Evolutionary conservation across 2,113 vertebrate genomes (phyloP).

Genomic region (Gobiocypris rarus): DNA sequence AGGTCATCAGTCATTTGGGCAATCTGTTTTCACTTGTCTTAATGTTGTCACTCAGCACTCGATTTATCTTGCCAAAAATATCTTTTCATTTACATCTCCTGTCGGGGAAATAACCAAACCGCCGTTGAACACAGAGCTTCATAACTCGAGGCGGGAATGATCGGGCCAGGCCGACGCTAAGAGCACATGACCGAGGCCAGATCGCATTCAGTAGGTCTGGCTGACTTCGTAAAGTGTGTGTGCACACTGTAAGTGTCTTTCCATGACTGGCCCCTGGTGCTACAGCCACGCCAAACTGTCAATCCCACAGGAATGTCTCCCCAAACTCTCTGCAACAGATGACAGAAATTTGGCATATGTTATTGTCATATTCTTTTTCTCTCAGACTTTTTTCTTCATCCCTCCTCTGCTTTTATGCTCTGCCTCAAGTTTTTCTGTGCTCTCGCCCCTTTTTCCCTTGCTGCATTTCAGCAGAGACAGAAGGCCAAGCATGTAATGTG

Average conservation of each 20-base stretch:
- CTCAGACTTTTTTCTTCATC: slow-evolving; percentile 44
- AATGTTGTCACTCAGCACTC: slow-evolving; percentile 47
- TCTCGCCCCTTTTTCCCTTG: slow-evolving; percentile 11
- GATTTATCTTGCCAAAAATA: slow-evolving; percentile 44
- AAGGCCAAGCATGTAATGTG: slow-evolving; percentile 56
- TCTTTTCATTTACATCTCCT: slow-evolving; percentile 32
- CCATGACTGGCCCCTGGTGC: slow-evolving; percentile 52
- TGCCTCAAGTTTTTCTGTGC: slow-evolving; percentile 18
- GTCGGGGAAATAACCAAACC: slow-evolving; percentile 19
- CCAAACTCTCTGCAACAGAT: slow-evolving; percentile 60
- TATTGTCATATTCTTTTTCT: slow-evolving; percentile 47
- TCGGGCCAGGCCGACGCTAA: slow-evolving; percentile 29
- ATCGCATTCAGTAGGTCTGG: slow-evolving; percentile 53
- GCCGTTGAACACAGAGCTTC: slow-evolving; percentile 9
- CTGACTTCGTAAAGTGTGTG: slow-evolving; percentile 57
- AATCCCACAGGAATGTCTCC: slow-evolving; percentile 62
- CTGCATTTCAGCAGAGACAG: slow-evolving; percentile 50
- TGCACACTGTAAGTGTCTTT: slow-evolving; percentile 56
- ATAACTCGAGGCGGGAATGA: slow-evolving; percentile 30
- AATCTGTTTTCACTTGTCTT: slow-evolving; percentile 41
- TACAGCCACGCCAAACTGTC: slow-evolving; percentile 62
- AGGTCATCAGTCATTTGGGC: slow-evolving; percentile 29
- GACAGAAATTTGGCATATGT: slow-evolving; percentile 61
- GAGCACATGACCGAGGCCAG: slow-evolving; percentile 24
- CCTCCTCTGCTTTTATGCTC: slow-evolving; percentile 47